Evolutionary conservation across 1,140 invertebrate genomes (phyloP).

Genomic region (Zaprionus tsacasi): DNA sequence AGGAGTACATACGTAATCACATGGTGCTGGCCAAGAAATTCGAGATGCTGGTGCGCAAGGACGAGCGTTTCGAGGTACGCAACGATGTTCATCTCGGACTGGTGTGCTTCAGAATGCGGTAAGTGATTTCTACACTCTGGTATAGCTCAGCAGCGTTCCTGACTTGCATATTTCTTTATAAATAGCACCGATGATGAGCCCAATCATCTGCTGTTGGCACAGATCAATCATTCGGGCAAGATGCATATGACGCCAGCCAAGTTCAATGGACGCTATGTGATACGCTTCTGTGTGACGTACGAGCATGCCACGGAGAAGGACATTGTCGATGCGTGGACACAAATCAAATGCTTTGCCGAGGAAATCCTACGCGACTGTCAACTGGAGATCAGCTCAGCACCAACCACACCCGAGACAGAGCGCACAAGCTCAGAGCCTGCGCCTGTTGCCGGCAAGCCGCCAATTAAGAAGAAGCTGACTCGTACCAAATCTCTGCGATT

Average conservation of each 20-base stretch:
- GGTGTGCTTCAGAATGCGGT: conserved; percentile 88
- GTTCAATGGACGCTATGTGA: conserved; percentile 90
- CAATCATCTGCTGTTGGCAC: conserved; percentile 87
- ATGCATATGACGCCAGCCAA: conserved; percentile 95
- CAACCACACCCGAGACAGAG: conserved; percentile 66
- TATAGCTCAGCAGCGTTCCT: neutral
- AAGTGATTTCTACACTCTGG: conserved; percentile 28
- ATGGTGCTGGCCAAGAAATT: conserved; percentile 94
- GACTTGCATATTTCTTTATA: neutral
- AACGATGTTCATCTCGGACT: conserved; percentile 92
- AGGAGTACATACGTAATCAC: conserved; percentile 94
- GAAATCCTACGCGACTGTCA: conserved; percentile 86
- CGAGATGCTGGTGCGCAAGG: conserved; percentile 90
- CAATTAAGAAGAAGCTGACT: conserved; percentile 85
- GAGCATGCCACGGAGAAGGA: conserved; percentile 92
- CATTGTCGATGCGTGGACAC: conserved; percentile 90
- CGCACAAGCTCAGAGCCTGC: conserved; percentile 72
- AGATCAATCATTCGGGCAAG: conserved; percentile 94
- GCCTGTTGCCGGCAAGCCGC: conserved; percentile 83
- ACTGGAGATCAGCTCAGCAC: conserved; percentile 68
- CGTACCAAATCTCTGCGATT: conserved; percentile 87
- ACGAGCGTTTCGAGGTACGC: conserved; percentile 92
- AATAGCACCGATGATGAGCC: conserved; percentile 64
- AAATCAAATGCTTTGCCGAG: conserved; percentile 89
- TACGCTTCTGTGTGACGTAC: conserved; percentile 93